Base-by-base conservation (phyloP, 2,797 vertebrate genomes). In the Hafferia zeledoni region DNA sequence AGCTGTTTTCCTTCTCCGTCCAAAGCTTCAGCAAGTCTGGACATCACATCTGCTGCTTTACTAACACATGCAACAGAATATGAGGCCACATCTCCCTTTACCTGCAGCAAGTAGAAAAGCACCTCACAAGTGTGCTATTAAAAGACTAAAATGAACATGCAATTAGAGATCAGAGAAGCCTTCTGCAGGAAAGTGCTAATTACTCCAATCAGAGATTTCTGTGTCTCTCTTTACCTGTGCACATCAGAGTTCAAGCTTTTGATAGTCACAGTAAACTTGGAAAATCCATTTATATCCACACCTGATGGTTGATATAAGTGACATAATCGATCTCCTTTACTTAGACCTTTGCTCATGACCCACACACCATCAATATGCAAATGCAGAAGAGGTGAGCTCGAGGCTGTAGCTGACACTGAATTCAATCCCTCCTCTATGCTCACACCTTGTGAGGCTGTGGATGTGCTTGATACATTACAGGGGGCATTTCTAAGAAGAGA, bases 161-260 rank as follows among this genome's bases (percentile, higher is more conserved):
- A 93, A 93, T 95, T 93, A 94, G 82, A 94, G 87, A 97, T 95
- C 92, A 94, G 92, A 97, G 87, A 28, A 91, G 57, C n/a, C n/a
- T 89, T 90, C 79, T 71, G 70, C 37, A 77, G 79, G 61, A 61
- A 95, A 81, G 92, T 95, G 95, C 89, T 95, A 95, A 96, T 95
- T 95, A 91, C 84, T 82, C 53, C 75, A 87, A 75, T 92, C 83
- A 92, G 90, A 82, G 53, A 52, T 71, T 77, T n/a, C 60, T 49
- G 16, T 67, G 35, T 79, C 60, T 89, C n/a, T 84, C 76, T 72
- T 52, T 87, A 76, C 78, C 60, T 53, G 49, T 61, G 88, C 56
- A 65, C 71, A 70, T 79, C 64, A 61, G 49, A 90, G 68, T 90
- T 77, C 83, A 94, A 64, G 71, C 46, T 93, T 87, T 89, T 92